Base-by-base conservation (phyloP, 2,113 vertebrate species). In the Menidia beryllina region DNA sequence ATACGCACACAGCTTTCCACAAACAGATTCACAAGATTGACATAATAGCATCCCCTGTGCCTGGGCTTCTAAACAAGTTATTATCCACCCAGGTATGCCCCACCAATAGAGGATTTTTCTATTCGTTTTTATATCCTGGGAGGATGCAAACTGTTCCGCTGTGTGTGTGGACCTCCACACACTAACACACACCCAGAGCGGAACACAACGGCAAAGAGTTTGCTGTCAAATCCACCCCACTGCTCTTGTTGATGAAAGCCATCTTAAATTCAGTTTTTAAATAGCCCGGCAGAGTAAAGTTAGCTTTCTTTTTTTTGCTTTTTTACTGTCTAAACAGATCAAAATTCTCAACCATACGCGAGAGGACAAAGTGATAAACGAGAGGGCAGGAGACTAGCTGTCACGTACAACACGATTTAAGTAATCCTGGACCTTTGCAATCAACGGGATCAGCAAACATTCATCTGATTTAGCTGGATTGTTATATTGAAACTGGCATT, bases 201-300 rank as follows among this genome's bases (percentile, higher is more conserved):
- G n/a, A 20, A 14, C 23, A 7, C 17, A 30, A 7, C 36, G 25
- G 23, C 24, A 10, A 60, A 56, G 15, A 49, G 34, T 45, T 27
- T 4, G 49, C 49, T 72, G 60, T 30, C 51, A 55, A 30, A 64
- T 30, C 52, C 52, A 27, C 51, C 25, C 49, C 41, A 20, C 39
- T 25, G 51, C 60, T 30, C 45, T n/a, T 7, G 9, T 20, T 57
- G 15, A 58, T 30, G 15, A 4, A 38, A 51, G 50, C 43, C 54
- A 24, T 39, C 59, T 11, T 72, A 48, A 26, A 58, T 43, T 43
- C 14, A 52, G 2, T 34, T 34, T 34, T 34, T 34, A 34, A 34
- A 34, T n/a, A n/a, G 30, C 53, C 26, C 27, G 23, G 17, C 53
- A 43, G 7, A 24, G 38, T 67, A 23, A 34, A 26, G 12, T 34